These are phyloP conservation scores for Falco columbarius DNA, from an alignment of 2,797 vertebrate species.

Conservation along the genomic window DNA sequence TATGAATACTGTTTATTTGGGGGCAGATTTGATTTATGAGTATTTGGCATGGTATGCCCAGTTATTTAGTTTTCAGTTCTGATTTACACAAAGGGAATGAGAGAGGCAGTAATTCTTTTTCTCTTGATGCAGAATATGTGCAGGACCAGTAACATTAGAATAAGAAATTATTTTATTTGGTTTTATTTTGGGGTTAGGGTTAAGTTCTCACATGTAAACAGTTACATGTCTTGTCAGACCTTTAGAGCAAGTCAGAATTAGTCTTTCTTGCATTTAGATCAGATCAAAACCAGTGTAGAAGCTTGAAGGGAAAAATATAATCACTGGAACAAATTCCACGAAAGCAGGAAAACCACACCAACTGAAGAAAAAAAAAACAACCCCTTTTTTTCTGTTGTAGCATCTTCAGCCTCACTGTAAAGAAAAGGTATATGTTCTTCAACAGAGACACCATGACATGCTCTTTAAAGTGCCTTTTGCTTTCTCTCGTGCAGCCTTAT, in stretches of 20 bases:
- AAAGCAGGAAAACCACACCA: not conserved
- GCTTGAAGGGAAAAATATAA: not conserved
- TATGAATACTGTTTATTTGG: constrained; percentile 73
- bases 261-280: not conserved
- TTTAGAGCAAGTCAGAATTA: constrained; percentile 26
- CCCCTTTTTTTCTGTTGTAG: not conserved
- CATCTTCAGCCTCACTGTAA: not conserved
- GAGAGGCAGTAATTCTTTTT: constrained; percentile 14
- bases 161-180: constrained; percentile 2
- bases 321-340: not conserved
- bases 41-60: constrained; percentile 62
- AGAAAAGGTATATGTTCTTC: not conserved
- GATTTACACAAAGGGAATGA: constrained; percentile 61
- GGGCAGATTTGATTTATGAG: constrained; percentile 73
- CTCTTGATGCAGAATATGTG: not conserved
- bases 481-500: not conserved
- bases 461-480: not conserved
- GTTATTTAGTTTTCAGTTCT: constrained; percentile 69
- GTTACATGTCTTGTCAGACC: constrained; percentile 26
- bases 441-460: not conserved
- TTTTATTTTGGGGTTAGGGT: not conserved
- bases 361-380: fast-evolving
- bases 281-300: not conserved
- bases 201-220: constrained; percentile 35
- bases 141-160: not conserved